Base-by-base conservation (phyloP, 1,140 invertebrate genomes). In the Euura lappo region DNA sequence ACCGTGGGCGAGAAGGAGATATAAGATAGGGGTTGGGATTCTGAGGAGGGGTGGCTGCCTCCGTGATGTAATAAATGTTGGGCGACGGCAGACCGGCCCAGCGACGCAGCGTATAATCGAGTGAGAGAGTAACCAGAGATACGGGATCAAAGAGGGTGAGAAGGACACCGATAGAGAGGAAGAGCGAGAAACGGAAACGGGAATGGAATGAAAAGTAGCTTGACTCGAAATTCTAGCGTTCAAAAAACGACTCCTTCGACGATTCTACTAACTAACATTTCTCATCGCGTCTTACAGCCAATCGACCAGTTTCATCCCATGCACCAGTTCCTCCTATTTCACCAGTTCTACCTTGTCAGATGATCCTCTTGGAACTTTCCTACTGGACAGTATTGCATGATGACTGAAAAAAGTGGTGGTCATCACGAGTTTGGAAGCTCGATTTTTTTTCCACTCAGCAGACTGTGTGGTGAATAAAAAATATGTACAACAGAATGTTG, bases 41-140 rank as follows among this genome's bases (percentile, higher is more conserved):
- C 11, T 28, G 28, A 28, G 51, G 13, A 60, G 51, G 51, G 51
- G 51, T 60, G 51, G 51, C 51, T 60, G 51, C 8, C 51, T 60
- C 13, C 51, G 51, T 60, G 51, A 60, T 60, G 51, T 60, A 60
- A 60, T 60, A 60, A 60, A 60, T 60, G 51, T 60, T 60, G 51
- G 51, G 51, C 3, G 51, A n/a, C 51, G 51, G 51, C 10, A 60
- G 13, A n/a, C 51, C 51, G 51, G 51, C 51, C 51, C 3, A n/a
- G 51, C 51, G 51, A 60, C 51, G 51, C 51, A 8, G 51, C 51
- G 51, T 60, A 60, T 60, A 60, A 60, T 60, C 51, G 51, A 60
- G 51, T 60, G 51, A 60, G 51, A 60, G 51, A 60, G 51, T 28
- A 28, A 28, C 28, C 28, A 28, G 28, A 28, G 28, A 28, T 28